A percentile compares a stretch with the other conserved stretches of the same genome.
phyloP scores from a whole-genome alignment of 2,113 vertebrate species.

The Rana temporaria region DNA sequence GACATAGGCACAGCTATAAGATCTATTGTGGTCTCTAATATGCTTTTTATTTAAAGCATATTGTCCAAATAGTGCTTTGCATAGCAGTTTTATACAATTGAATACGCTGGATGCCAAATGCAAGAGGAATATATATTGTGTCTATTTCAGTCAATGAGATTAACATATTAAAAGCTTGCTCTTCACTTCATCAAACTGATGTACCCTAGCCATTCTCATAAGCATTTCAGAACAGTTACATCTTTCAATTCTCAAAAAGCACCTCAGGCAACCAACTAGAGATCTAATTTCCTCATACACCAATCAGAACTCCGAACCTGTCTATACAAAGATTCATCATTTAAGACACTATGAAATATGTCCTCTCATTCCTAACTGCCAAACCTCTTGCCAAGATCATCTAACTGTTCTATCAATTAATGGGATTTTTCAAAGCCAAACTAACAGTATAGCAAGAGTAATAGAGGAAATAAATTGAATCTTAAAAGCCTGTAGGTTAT shows the following conservation, averaged over 20 bases:
- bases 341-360: slow-evolving; percentile 38
- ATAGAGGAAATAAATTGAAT: slow-evolving; percentile 29
- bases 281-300: slow-evolving; percentile 45
- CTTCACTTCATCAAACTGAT: slow-evolving; percentile 32
- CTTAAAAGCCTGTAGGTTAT: slow-evolving; percentile 29
- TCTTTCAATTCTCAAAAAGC: slow-evolving; percentile 34
- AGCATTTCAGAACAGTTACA: not conserved
- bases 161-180: slow-evolving; percentile 25
- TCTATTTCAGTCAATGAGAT: slow-evolving; percentile 2
- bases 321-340: slow-evolving; percentile 33
- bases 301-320: slow-evolving; percentile 7
- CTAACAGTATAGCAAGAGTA: slow-evolving; percentile 40
- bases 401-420: slow-evolving; percentile 48
- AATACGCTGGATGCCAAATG: not conserved
- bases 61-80: not conserved
- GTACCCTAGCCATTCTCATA: slow-evolving; percentile 7
- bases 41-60: not conserved
- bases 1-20: not conserved
- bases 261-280: slow-evolving; percentile 32
- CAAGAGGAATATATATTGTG: not conserved
- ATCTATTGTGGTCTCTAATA: not conserved
- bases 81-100: not conserved
- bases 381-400: slow-evolving; percentile 23
- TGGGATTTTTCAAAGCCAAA: slow-evolving; percentile 34
- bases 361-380: slow-evolving; percentile 9